Conservation (phyloP, 2,113 vertebrate species). For the Riparia riparia region DNA sequence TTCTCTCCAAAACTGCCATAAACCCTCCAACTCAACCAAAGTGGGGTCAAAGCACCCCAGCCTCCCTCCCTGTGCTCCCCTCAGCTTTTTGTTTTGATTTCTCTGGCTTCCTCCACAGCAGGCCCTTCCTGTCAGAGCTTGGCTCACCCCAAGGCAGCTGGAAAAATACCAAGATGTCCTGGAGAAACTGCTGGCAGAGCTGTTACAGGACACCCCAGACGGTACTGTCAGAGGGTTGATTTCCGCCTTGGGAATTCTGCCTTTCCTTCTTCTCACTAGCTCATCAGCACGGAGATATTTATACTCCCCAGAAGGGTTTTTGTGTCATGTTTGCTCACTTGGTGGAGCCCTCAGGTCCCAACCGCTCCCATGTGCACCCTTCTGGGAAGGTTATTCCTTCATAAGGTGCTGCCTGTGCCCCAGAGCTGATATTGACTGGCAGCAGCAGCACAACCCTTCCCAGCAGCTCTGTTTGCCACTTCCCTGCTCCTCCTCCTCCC, state of each 20-base stretch:
- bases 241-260: constrained; percentile 34
- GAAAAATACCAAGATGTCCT: constrained; percentile 71
- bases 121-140: constrained; percentile 62
- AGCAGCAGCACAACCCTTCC: not conserved
- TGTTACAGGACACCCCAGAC: constrained; percentile 40
- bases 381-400: not conserved
- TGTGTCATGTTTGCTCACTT: constrained; percentile 31
- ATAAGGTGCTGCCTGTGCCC: not conserved
- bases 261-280: constrained; percentile 29
- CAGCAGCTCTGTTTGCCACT: not conserved
- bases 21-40: not conserved
- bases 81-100: constrained; percentile 12
- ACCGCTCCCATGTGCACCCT: not conserved
- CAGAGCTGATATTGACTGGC: not conserved
- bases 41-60: not conserved
- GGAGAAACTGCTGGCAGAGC: constrained; percentile 66
- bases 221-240: constrained; percentile 3
- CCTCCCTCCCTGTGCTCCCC: not conserved
- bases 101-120: constrained; percentile 60
- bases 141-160: constrained; percentile 71
- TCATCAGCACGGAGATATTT: not conserved
- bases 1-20: not conserved
- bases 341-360: not conserved
- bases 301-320: constrained; percentile 33
- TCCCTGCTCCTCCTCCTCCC: not conserved